Evolutionary conservation across 23 tunicate genomes (phyloP), one percentile per base, ranked within the genome.

Genomic region (Trididemnum clinides): DNA sequence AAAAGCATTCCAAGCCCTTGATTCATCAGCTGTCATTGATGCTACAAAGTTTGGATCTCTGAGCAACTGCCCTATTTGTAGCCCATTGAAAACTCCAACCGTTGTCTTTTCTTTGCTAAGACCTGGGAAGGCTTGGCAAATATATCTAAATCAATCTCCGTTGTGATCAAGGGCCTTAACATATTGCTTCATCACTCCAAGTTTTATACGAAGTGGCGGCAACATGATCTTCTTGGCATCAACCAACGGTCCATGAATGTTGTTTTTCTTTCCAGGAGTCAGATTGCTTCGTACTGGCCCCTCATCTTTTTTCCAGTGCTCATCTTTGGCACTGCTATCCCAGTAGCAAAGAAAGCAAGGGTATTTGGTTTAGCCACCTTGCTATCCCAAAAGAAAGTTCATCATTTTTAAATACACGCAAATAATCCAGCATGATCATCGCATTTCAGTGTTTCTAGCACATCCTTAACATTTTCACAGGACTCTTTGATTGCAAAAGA

Each of bases 251-350:
- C 21, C 21, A 63, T 63, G 71, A 63, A 63, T 63, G 71, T 12
- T 63, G 21, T 63, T 63, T 63, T 63, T 63, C 21, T 63, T 25
- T 63, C 71, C 71, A 63, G 71, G 71, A 12, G 71, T 19, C 23
- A 63, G 21, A 63, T 25, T 63, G 19, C 71, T 63, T 23, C 71
- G 18, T 63, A 12, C 71, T 63, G 71, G 71, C 28, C 71, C 6
- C 71, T 63, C 21, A 63, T 63, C 71, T 63, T 63, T 63, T 63
- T 12, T 63, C 71, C 71, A 63, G 21, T n/a, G 71, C 71, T 63
- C 71, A 63, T 63, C 71, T 63, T 63, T 63, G 71, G 71, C 71
- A 12, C 23, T 63, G 71, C 71, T 63, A n/a, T n/a, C n/a, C n/a
- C n/a, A n/a, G n/a, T n/a, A n/a, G n/a, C n/a, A n/a, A n/a, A n/a